Evolutionary conservation across 2,888 invertebrate genomes (phyloP).

Genomic region (Sepiola atlantica): DNA sequence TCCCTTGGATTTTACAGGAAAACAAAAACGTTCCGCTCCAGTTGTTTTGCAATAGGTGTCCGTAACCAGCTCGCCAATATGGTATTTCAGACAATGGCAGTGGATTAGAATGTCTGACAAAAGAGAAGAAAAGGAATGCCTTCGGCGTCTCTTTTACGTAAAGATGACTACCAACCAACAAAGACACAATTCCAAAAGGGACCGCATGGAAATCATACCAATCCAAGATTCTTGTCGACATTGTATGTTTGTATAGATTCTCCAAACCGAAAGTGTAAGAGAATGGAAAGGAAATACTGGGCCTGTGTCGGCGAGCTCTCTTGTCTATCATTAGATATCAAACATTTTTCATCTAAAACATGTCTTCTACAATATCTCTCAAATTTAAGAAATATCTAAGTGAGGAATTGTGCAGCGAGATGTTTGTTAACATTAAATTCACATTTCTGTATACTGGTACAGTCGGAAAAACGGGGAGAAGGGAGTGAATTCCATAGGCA

Average conservation of each 20-base stretch:
- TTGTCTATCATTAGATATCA: no score
- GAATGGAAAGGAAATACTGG: background rate
- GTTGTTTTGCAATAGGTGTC: background rate
- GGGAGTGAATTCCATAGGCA: no score
- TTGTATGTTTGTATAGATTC: background rate
- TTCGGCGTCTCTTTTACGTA: background rate
- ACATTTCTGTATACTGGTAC: no score
- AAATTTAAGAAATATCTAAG: no score
- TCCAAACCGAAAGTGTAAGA: background rate
- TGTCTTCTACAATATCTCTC: no score
- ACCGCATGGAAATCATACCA: background rate
- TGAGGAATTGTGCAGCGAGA: no score
- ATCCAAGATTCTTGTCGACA: background rate
- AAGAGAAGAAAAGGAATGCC: background rate
- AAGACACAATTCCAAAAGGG: background rate
- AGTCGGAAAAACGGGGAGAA: no score
- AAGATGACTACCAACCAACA: background rate
- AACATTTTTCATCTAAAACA: no score
- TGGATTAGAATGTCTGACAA: background rate
- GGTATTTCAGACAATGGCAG: background rate
- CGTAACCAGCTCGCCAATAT: background rate
- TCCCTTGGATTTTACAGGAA: background rate
- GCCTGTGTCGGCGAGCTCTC: background rate
- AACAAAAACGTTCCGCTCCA: background rate
- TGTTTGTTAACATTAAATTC: no score